Evolutionary conservation across 2,888 invertebrate species (phyloP), one percentile per base, ranked within the genome.

Genomic region (Pogonocherus hispidulus): DNA sequence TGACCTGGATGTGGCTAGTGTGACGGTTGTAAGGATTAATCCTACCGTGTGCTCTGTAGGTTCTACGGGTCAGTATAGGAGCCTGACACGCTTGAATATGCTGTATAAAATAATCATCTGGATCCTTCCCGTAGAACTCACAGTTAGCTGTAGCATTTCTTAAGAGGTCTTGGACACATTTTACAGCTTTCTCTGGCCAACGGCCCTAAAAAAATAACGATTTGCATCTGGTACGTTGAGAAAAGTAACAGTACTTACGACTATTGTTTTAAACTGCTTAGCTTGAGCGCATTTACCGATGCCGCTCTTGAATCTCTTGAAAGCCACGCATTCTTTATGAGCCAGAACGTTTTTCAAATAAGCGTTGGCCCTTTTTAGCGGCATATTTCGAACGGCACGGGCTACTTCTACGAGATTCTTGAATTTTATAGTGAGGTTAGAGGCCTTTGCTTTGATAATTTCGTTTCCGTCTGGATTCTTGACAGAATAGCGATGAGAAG

Each of bases 1-100:
- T 91, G 23, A 94, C 88, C 84, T 94, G 94, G 79, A 95, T 91
- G 86, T 95, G 94, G 81, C 93, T 94, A 0, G 94, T 93, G 54
- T 92, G 92, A 81, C 92, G 91, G 92, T 93, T 93, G 87, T 93
- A 94, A 14, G 94, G 93, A 80, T 94, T 94, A 80, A 95, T 94
- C 77, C 94, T 88, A 81, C 94, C 94, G 83, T 95, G 94, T 78
- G 94, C 94, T 84, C 94, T 88, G 87, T 94, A 95, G 0, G 94
- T 95, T 80, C 94, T 88, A 80, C 94, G 88, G 75, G 94, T 89
- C 85, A 94, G 89, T 80, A 92, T 91, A 22, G 93, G 92, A 41
- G 94, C 94, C 71, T 92, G 88, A 82, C 94, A 94, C 0, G 93
- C 93, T 86, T 92, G 92, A 80, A 94, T 93, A 84, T 94, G 94